These are phyloP conservation scores for Leucophenga varia DNA, from an alignment of 1,140 invertebrate genomes.

Conservation along the genomic window DNA sequence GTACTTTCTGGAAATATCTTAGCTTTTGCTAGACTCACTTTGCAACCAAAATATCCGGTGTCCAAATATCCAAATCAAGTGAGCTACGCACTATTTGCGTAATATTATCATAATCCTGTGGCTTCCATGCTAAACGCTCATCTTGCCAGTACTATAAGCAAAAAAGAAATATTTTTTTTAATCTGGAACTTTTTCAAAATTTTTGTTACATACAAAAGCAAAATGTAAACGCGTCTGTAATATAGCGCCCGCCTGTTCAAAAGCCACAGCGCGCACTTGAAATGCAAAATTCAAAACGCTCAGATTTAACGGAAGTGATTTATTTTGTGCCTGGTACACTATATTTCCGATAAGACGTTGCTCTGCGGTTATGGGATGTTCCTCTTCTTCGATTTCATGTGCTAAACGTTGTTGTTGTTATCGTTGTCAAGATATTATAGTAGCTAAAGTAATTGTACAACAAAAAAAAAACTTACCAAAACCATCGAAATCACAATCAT, in stretches of 20 bases:
- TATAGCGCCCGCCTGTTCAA: constrained; percentile 28
- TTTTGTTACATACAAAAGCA: constrained; percentile 21
- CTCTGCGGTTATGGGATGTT: neutral
- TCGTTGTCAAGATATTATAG: neutral
- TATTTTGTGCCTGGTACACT: constrained; percentile 26
- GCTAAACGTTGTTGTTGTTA: constrained; percentile 1
- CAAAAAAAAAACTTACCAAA: constrained; percentile 24
- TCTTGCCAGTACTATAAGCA: constrained; percentile 35
- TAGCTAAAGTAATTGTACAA: constrained; percentile 1
- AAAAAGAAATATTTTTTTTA: too few species aligned
- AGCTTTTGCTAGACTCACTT: constrained; percentile 24
- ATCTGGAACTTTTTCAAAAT: too few species aligned
- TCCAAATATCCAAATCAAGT: constrained; percentile 30
- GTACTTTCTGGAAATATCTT: too few species aligned
- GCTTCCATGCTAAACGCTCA: constrained; percentile 27
- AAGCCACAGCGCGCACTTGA: constrained; percentile 32
- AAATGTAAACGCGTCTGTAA: constrained; percentile 32
- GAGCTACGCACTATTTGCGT: constrained; percentile 18
- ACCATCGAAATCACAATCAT: constrained; percentile 45
- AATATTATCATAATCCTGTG: constrained; percentile 18
- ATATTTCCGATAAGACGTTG: constrained; percentile 25
- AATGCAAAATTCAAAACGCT: constrained; percentile 36
- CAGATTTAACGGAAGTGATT: constrained; percentile 29
- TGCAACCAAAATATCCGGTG: constrained; percentile 28
- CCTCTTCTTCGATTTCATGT: constrained; percentile 18